A percentile compares a stretch with the other conserved stretches of the same genome.
These are phyloP conservation scores for Beroe forskalii DNA, from an alignment of 37 sponge, comb jelly and placozoan species.

Conservation along the genomic window DNA sequence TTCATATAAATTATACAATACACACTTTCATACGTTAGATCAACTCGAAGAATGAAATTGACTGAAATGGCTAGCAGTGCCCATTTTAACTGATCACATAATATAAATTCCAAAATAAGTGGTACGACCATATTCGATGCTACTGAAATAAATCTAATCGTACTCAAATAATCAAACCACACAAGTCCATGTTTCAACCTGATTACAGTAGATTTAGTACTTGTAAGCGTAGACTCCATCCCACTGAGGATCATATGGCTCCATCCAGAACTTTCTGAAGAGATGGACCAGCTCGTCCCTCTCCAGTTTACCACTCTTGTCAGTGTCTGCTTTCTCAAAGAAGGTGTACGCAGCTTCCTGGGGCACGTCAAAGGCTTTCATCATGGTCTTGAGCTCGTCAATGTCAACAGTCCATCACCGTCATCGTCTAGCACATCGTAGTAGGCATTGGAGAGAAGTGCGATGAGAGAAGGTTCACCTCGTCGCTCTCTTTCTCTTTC, in stretches of 20 bases:
- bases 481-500: constrained; percentile 62
- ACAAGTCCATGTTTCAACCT: too few relatives aligned
- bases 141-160: too few relatives aligned
- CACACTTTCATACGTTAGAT: too few relatives aligned
- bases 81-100: too few relatives aligned
- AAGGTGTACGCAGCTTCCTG: constrained; percentile 62
- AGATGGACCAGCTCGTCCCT: constrained; percentile 43
- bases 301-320: constrained; percentile 56
- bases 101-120: too few relatives aligned
- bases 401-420: constrained; percentile 51
- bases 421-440: constrained; percentile 52
- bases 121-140: too few relatives aligned
- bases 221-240: constrained; percentile 62
- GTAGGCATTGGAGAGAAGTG: constrained; percentile 50
- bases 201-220: too few relatives aligned
- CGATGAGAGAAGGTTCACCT: constrained; percentile 28
- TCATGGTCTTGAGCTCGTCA: constrained; percentile 47
- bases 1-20: too few relatives aligned
- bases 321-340: constrained; percentile 42
- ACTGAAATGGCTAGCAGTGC: too few relatives aligned
- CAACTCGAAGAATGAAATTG: too few relatives aligned
- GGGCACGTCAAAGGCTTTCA: constrained; percentile 57
- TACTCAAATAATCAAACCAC: too few relatives aligned
- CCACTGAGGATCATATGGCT: constrained; percentile 50
- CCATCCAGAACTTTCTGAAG: constrained; percentile 63